Evolutionary conservation across 2,888 invertebrate genomes (phyloP).

Genomic region (Cetonia aurata): DNA sequence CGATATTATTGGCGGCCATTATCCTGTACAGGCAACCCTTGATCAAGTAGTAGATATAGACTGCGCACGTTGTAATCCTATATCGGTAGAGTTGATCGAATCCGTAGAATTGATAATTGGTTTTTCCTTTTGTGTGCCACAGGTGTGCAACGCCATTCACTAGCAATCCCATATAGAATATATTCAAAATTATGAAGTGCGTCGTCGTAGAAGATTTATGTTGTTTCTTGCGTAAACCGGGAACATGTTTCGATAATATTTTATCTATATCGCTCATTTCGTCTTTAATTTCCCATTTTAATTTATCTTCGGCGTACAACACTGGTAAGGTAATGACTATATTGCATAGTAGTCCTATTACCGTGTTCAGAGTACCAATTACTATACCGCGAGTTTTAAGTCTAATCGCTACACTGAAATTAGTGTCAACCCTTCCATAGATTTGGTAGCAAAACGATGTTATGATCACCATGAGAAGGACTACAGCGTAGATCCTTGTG

Average conservation of each 20-base stretch:
- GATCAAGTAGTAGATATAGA: no score
- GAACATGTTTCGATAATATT: not conserved
- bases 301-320: not conserved
- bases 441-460: not conserved
- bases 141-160: no score
- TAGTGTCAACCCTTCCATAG: not conserved
- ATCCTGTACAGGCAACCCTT: no score
- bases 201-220: no score
- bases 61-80: not conserved
- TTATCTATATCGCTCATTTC: not conserved
- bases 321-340: not conserved
- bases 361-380: not conserved
- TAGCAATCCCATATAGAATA: not conserved
- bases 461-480: not conserved
- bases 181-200: no score
- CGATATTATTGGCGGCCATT: no score
- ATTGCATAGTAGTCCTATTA: not conserved
- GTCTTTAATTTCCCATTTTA: not conserved
- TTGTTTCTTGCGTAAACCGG: not conserved
- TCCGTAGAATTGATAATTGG: not conserved
- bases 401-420: not conserved
- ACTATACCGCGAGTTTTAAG: not conserved
- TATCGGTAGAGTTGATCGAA: slow-evolving; percentile 5
- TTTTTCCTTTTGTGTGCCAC: not conserved
- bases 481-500: not conserved